These are phyloP conservation scores for Chaetops frenatus DNA, from an alignment of 2,113 vertebrate genomes.

Conservation along the genomic window DNA sequence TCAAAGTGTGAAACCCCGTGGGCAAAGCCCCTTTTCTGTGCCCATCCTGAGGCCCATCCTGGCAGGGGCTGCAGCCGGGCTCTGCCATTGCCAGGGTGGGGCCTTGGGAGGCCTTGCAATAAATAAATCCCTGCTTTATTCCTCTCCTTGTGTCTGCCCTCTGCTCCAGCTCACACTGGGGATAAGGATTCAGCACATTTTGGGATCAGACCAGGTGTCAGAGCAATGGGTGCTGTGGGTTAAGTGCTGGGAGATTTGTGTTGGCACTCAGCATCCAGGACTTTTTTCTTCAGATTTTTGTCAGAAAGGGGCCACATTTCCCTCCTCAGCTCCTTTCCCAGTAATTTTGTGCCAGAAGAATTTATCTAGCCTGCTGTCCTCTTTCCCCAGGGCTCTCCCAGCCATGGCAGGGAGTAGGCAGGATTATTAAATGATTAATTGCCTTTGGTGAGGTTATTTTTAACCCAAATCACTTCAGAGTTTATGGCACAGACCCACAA, in stretches of 20 bases:
- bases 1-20: no score
- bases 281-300: constrained; percentile 7
- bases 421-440: constrained; percentile 32
- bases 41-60: no score
- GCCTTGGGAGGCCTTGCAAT: no score
- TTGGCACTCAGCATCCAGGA: not conserved
- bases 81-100: no score
- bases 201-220: not conserved
- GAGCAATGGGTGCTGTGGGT: not conserved
- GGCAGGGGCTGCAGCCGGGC: no score
- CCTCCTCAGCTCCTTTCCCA: not conserved
- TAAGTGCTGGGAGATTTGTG: not conserved
- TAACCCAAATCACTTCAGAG: constrained; percentile 18
- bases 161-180: no score
- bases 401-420: not conserved
- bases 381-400: constrained; percentile 27
- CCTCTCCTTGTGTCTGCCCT: no score
- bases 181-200: no score
- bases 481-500: not conserved
- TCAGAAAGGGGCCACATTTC: constrained; percentile 1
- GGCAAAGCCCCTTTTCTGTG: no score
- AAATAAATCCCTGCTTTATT: no score
- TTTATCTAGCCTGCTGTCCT: constrained; percentile 39
- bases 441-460: constrained; percentile 43
- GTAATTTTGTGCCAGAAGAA: constrained; percentile 26